Conservation (phyloP, 2,797 vertebrate genomes). For the Pygocentrus nattereri region DNA sequence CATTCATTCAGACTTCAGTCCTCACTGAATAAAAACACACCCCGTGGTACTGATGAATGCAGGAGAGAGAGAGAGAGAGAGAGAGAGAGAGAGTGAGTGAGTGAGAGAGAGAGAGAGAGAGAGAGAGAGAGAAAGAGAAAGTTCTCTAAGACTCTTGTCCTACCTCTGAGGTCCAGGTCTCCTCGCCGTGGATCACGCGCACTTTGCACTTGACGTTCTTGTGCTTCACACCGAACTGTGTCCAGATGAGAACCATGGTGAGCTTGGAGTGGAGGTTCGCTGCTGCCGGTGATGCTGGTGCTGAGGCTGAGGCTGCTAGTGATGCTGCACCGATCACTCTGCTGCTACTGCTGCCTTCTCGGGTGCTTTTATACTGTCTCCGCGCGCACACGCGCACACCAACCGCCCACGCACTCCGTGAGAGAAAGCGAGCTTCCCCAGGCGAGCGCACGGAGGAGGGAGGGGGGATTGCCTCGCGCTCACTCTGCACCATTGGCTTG, state of each 20-base stretch:
- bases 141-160: conserved; percentile 58
- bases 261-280: neutral
- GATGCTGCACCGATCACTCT: neutral
- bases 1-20: neutral
- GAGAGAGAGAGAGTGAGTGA: no score
- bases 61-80: no score
- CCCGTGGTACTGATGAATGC: no score
- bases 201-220: conserved; percentile 85
- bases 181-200: conserved; percentile 80
- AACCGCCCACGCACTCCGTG: conserved; percentile 71
- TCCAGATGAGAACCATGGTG: conserved; percentile 85
- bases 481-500: conserved; percentile 59
- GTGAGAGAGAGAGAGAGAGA: neutral
- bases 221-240: conserved; percentile 82
- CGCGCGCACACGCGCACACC: conserved; percentile 64
- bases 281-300: conserved; percentile 17
- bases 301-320: conserved; percentile 15
- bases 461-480: conserved; percentile 43
- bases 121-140: neutral
- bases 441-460: conserved; percentile 73
- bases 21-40: no score
- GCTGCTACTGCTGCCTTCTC: conserved; percentile 34
- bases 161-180: conserved; percentile 79
- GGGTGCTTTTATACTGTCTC: conserved; percentile 65
- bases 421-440: conserved; percentile 75